These are phyloP conservation scores for Enteromius paludinosus DNA, from an alignment of 2,797 vertebrate species.

Conservation along the genomic window DNA sequence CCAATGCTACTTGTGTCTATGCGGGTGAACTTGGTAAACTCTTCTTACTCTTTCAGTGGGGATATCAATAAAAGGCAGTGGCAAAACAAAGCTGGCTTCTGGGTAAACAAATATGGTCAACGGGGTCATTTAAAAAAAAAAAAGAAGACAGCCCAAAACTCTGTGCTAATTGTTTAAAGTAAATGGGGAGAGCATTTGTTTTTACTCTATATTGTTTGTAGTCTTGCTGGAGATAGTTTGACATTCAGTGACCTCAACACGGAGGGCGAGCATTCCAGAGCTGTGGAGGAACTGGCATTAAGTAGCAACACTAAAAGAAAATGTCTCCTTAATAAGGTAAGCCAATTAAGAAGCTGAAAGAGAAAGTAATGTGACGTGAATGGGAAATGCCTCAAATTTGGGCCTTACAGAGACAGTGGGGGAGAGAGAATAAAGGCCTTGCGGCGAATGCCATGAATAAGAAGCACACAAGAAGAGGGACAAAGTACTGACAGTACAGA, in stretches of 20 bases:
- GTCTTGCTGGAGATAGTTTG: conserved; percentile 62
- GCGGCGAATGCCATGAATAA: conserved; percentile 48
- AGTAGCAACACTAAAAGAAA: conserved; percentile 61
- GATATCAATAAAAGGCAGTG: conserved; percentile 59
- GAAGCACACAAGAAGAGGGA: conserved; percentile 14
- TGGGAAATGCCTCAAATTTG: conserved; percentile 44
- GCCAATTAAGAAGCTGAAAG: conserved; percentile 73
- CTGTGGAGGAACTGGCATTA: conserved; percentile 58
- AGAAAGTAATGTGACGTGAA: conserved; percentile 54
- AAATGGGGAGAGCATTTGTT: conserved; percentile 64
- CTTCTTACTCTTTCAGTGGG: conserved; percentile 32
- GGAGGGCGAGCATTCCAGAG: conserved; percentile 66
- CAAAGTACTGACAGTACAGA: conserved; percentile 25
- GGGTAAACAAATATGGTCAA: conserved; percentile 70
- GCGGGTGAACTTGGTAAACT: conserved; percentile 46
- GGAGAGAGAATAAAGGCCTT: conserved; percentile 57
- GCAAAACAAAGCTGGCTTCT: conserved; percentile 55
- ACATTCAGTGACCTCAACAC: conserved; percentile 73
- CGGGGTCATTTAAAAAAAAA: conserved; percentile 29
- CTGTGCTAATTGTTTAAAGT: conserved; percentile 64
- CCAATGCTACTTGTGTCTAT: conserved; percentile 41
- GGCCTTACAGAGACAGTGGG: conserved; percentile 29
- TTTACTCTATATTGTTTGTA: conserved; percentile 60
- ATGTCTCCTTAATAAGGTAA: conserved; percentile 79
- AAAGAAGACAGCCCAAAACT: conserved; percentile 37